Conservation (phyloP, 2,888 invertebrate genomes). For the Nebria salina region DNA sequence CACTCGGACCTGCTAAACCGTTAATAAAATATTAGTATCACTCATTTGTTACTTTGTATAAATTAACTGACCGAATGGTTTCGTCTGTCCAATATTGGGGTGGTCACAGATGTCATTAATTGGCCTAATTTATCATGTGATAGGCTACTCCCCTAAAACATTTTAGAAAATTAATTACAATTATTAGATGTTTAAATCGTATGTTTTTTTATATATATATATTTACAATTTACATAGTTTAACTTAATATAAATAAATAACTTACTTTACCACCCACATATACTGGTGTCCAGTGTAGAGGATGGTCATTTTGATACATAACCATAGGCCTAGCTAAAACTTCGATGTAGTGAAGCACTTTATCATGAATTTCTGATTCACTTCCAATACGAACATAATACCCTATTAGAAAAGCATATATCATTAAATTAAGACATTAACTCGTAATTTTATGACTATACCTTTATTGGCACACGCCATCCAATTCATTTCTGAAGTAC, state of each 20-base stretch:
- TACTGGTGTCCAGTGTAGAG: slow-evolving; percentile 95
- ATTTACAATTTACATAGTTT: too few species aligned
- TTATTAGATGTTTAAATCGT: too few species aligned
- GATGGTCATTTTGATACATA: slow-evolving; percentile 90
- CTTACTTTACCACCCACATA: slow-evolving; percentile 85
- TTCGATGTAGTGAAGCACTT: slow-evolving; percentile 93
- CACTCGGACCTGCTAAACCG: slow-evolving; percentile 74
- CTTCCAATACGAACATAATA: slow-evolving; percentile 91
- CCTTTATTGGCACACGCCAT: slow-evolving; percentile 99
- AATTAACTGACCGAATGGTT: slow-evolving; percentile 77
- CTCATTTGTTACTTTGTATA: slow-evolving; percentile 15
- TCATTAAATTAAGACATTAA: background rate
- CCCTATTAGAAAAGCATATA: slow-evolving; percentile 66
- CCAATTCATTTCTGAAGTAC: slow-evolving; percentile 85
- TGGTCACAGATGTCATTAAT: slow-evolving; percentile 91
- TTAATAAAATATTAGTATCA: slow-evolving; percentile 34
- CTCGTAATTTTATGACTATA: slow-evolving; percentile 56
- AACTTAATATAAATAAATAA: background rate
- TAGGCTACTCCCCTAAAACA: slow-evolving; percentile 71
- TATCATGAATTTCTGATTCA: slow-evolving; percentile 86
- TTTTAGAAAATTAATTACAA: slow-evolving; percentile 35
- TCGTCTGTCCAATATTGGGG: slow-evolving; percentile 93
- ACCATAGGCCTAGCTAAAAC: slow-evolving; percentile 97
- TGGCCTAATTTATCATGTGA: slow-evolving; percentile 78
- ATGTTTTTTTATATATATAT: too few species aligned